phyloP scores from a whole-genome alignment of 2,113 vertebrate genomes.

The Ptilonorhynchus violaceus region DNA sequence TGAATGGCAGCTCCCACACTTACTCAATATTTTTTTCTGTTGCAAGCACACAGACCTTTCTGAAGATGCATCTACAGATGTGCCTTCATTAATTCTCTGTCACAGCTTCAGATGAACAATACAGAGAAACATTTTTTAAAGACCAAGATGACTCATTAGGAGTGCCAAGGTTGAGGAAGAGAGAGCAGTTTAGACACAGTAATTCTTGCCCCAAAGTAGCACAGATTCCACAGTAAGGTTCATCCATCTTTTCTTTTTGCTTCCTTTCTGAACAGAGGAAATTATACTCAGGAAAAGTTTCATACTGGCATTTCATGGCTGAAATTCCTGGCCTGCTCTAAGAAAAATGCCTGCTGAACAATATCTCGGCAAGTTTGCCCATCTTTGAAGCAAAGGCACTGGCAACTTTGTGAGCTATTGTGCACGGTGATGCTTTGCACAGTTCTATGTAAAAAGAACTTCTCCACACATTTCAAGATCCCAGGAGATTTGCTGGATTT shows the following conservation, averaged over 20 bases:
- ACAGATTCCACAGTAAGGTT: not conserved
- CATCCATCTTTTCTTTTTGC: not conserved
- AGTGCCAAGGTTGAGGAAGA: not conserved
- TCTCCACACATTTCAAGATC: not conserved
- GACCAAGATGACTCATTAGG: not conserved
- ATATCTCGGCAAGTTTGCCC: conserved; percentile 19
- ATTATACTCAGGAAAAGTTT: not conserved
- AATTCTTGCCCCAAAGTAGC: not conserved
- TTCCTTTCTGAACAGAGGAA: not conserved
- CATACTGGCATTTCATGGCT: not conserved
- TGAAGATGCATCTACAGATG: not conserved
- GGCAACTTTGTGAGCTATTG: conserved; percentile 15
- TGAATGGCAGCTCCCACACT: not conserved
- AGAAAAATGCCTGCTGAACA: conserved; percentile 30
- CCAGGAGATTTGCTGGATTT: conserved; percentile 10
- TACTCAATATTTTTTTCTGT: not conserved
- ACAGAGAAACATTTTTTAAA: not conserved
- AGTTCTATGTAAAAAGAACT: conserved; percentile 7
- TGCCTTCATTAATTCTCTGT: not conserved
- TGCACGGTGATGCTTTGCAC: conserved; percentile 14
- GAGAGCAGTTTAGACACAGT: not conserved
- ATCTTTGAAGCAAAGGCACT: conserved; percentile 16
- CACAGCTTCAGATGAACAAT: not conserved
- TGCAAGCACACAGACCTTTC: not conserved
- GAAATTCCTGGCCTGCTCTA: not conserved